Evolutionary conservation across 2,113 vertebrate genomes (phyloP).

Genomic region (Geococcyx californianus): DNA sequence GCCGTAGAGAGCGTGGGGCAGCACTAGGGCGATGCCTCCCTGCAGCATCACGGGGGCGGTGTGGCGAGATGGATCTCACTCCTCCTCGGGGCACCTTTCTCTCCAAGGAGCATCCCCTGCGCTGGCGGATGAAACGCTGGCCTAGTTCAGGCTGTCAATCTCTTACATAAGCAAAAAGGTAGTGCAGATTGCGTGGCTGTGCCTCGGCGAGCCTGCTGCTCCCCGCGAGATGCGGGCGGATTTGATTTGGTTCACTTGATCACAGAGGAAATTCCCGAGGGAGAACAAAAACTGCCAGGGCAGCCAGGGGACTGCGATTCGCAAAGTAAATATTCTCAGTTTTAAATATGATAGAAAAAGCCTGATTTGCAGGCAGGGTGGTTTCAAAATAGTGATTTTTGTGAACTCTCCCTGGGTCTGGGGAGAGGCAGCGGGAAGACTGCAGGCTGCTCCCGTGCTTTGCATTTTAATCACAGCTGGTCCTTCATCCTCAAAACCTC

Average conservation of each 20-base stretch:
- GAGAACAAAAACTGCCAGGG: neutral
- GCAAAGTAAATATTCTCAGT: neutral
- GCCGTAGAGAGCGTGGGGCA: neutral
- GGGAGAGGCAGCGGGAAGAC: neutral
- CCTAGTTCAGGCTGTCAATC: neutral
- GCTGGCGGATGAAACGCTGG: neutral
- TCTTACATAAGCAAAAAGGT: neutral
- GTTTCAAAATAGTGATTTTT: neutral
- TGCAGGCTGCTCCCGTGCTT: neutral
- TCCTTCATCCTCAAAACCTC: neutral
- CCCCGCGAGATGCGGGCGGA: fast-evolving
- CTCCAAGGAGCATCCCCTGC: neutral
- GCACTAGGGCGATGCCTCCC: neutral
- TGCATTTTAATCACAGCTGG: fast-evolving
- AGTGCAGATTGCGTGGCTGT: neutral
- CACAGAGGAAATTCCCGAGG: neutral
- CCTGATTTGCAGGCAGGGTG: neutral
- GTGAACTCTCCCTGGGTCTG: fast-evolving
- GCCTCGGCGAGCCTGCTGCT: neutral
- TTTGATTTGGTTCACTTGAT: neutral
- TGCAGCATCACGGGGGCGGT: fast-evolving
- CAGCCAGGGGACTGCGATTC: neutral
- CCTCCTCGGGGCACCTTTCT: neutral
- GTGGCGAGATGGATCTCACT: fast-evolving
- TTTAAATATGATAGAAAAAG: neutral